Evolutionary conservation across 2,888 invertebrate species (phyloP).

Genomic region (Mayetiola destructor): DNA sequence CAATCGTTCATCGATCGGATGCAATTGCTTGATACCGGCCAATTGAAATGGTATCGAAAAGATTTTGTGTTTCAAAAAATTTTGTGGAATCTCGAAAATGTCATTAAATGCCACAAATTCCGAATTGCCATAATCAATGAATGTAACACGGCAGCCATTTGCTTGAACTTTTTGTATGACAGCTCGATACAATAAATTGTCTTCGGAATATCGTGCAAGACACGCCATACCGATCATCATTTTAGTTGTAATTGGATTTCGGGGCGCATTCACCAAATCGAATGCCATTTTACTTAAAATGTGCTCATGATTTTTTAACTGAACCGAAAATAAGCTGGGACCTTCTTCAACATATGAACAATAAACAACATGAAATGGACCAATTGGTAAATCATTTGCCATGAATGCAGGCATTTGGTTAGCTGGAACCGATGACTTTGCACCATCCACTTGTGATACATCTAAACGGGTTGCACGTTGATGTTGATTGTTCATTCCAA

Average conservation of each 20-base stretch:
- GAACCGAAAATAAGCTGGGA: slow-evolving; percentile 61
- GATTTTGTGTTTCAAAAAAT: slow-evolving; percentile 54
- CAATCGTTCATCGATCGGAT: slow-evolving; percentile 41
- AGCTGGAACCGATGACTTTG: slow-evolving; percentile 17
- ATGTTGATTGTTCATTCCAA: not conserved
- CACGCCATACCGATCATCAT: slow-evolving; percentile 65
- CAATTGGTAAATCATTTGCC: slow-evolving; percentile 37
- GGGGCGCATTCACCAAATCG: slow-evolving; percentile 48
- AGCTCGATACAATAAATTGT: slow-evolving; percentile 56
- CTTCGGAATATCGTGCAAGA: slow-evolving; percentile 54
- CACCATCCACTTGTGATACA: not conserved
- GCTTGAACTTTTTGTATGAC: slow-evolving; percentile 59
- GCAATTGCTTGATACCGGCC: slow-evolving; percentile 51
- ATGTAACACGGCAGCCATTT: slow-evolving; percentile 59
- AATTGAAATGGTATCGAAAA: slow-evolving; percentile 62
- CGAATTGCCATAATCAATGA: slow-evolving; percentile 68
- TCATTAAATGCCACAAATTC: slow-evolving; percentile 55
- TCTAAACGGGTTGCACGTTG: not conserved
- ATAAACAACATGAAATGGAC: slow-evolving; percentile 49
- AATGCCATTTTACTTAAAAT: slow-evolving; percentile 54
- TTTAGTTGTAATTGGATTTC: slow-evolving; percentile 47
- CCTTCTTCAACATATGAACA: slow-evolving; percentile 69
- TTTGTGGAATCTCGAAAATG: slow-evolving; percentile 59
- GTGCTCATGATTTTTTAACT: slow-evolving; percentile 45
- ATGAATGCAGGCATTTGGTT: slow-evolving; percentile 28